A percentile compares a stretch with the other conserved stretches of the same genome.
phyloP scores from a whole-genome alignment of 2,113 vertebrate species.

The human region GRCh38 chrY:14501001-14501500 shows the following conservation, averaged over 20 bases:
- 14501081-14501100: not conserved
- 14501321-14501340: not conserved
- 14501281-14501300: not conserved
- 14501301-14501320: not conserved
- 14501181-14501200: fast-evolving
- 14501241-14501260: not conserved
- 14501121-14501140: not conserved
- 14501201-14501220: not conserved
- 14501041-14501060: fast-evolving
- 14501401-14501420: not conserved
- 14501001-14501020: not conserved
- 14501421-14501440: not conserved
- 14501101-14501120: fast-evolving
- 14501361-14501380: not conserved
- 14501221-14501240: not conserved
- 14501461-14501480: no score
- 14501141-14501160: no score
- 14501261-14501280: not conserved
- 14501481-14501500: no score
- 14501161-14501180: not conserved
- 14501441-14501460: not conserved
- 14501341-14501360: no score
- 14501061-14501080: fast-evolving
- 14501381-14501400: fast-evolving
- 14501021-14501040: not conserved